Evolutionary conservation across 1,140 invertebrate genomes (phyloP).

Genomic region (Mamestra configurata): DNA sequence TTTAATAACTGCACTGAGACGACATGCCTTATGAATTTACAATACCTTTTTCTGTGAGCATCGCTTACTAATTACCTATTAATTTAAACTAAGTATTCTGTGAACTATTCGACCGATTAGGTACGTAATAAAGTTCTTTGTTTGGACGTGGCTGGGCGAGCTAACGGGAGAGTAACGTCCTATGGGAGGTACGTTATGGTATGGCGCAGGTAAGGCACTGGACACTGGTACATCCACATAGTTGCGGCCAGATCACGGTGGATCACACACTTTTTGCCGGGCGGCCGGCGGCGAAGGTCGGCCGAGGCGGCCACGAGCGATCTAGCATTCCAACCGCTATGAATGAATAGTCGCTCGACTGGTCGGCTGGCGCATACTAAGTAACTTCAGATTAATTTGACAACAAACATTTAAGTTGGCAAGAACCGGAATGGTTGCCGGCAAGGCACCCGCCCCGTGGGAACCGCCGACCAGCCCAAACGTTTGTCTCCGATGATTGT

Average conservation of each 20-base stretch:
- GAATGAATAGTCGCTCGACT: slow-evolving; percentile 86
- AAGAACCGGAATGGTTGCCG: slow-evolving; percentile 80
- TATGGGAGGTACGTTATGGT: slow-evolving; percentile 61
- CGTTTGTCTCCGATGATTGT: slow-evolving; percentile 78
- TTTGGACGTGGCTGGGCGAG: slow-evolving; percentile 30
- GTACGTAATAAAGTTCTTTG: slow-evolving; percentile 47
- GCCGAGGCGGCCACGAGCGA: slow-evolving; percentile 78
- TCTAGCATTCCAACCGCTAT: slow-evolving; percentile 85
- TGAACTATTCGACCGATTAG: slow-evolving; percentile 41
- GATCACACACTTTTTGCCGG: slow-evolving; percentile 81
- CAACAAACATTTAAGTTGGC: slow-evolving; percentile 86
- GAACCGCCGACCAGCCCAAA: slow-evolving; percentile 71
- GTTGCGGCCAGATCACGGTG: slow-evolving; percentile 66
- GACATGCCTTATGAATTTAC: neutral
- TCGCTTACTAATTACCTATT: neutral
- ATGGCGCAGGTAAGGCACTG: slow-evolving; percentile 61
- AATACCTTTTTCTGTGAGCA: neutral
- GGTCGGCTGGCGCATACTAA: slow-evolving; percentile 80
- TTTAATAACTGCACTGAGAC: neutral
- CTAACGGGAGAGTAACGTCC: slow-evolving; percentile 54
- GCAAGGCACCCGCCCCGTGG: slow-evolving; percentile 80
- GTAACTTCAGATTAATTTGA: slow-evolving; percentile 86
- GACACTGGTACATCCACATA: slow-evolving; percentile 76
- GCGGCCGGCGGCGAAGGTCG: slow-evolving; percentile 77
- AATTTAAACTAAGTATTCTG: slow-evolving; percentile 9